Percentiles rank a stretch among this genome's conserved stretches.
These are phyloP conservation scores for Acanthurus tractus DNA, from an alignment of 2,797 vertebrate species.

Conservation along the genomic window DNA sequence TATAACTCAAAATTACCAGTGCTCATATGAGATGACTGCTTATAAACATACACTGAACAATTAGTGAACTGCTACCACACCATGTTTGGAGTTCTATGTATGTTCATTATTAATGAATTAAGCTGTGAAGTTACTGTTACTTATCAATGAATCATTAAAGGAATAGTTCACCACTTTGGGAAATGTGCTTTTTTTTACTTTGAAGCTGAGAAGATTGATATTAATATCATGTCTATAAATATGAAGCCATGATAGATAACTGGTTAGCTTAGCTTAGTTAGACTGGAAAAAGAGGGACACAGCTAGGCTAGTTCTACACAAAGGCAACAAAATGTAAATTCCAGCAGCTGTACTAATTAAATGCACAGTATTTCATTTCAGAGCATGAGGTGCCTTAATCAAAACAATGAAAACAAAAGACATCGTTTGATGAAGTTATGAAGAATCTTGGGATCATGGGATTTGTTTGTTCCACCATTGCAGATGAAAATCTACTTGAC, in stretches of 20 bases:
- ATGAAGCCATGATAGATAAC: background rate
- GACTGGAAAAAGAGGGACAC: too few species aligned
- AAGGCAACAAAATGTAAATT: too few species aligned
- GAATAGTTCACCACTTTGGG: background rate
- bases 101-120: background rate
- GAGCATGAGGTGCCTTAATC: too few species aligned
- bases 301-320: too few species aligned
- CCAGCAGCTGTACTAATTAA: too few species aligned
- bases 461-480: too few species aligned
- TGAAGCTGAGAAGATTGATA: background rate
- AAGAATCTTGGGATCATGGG: too few species aligned
- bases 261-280: background rate
- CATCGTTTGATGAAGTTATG: too few species aligned
- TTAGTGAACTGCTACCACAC: slow-evolving; percentile 13
- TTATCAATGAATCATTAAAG: background rate
- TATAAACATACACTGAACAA: background rate
- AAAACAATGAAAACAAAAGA: too few species aligned
- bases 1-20: slow-evolving; percentile 20
- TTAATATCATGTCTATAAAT: background rate
- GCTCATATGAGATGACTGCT: slow-evolving; percentile 22
- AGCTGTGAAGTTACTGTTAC: background rate
- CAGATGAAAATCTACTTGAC: too few species aligned
- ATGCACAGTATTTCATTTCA: too few species aligned
- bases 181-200: background rate
- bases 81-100: background rate